Evolutionary conservation across 2,888 invertebrate species (phyloP), one percentile per base, ranked within the genome.

Genomic region (Drosophila nr. perissopoda): DNA sequence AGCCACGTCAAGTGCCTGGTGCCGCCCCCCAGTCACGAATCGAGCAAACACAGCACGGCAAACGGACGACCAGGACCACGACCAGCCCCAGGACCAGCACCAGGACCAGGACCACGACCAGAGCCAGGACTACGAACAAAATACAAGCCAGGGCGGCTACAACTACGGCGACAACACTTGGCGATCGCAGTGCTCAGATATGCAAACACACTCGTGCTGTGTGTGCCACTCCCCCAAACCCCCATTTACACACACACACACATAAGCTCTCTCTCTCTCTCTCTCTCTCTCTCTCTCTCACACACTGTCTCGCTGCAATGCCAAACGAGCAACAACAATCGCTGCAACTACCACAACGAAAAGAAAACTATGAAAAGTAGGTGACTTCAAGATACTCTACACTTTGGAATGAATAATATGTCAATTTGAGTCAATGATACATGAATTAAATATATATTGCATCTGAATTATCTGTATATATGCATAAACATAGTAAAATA

Each of bases 171-270:
- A 72, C 57, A 70, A 75, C 81, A 82, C 81, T 84, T 84, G 87
- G 77, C 70, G 87, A 83, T 88, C 81, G 87, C 74, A 66, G 57
- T 57, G 72, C 59, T 74, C 69, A 76, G 86, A 83, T 83, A 83
- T 83, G 83, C 85, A 88, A 83, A 82, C 87, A 83, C 83, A 86
- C 76, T 76, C 86, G 70, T 70, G 52, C 71, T 53, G 34, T 27
- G 53, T 29, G 11, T 42, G 11, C 38, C 46, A 21, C 29, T 27
- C 48, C 21, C 29, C n/a, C 33, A 33, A 33, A 0, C 33, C 33
- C 33, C 33, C 33, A 33, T 33, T 33, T 33, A 33, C 27, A 8
- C 16, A 34, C 36, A 46, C 11, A 25, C 10, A n/a, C n/a, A 46
- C 46, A 46, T 7, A 46, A 16, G 8, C 16, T 21, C 21, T 7